phyloP scores from a whole-genome alignment of 64 coral and sea anemone species.

The Porites australiensis region DNA sequence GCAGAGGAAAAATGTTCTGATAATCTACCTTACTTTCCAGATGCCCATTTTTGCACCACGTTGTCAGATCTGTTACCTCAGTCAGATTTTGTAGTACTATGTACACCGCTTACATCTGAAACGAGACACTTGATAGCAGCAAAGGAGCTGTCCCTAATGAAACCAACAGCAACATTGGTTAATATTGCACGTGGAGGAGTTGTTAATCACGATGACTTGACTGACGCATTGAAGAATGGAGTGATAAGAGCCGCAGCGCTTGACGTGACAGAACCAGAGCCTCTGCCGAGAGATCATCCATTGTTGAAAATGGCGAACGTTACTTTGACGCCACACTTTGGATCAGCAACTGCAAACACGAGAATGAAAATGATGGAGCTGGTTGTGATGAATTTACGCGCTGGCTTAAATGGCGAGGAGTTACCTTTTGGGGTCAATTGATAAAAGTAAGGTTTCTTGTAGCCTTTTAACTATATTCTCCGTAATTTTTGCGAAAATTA shows the following conservation, averaged over 20 bases:
- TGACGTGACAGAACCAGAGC: conserved; percentile 69
- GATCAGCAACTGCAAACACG: conserved; percentile 16
- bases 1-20: too few species aligned
- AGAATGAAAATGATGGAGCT: conserved; percentile 56
- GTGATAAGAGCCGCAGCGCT: conserved; percentile 55
- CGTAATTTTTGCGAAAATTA: too few species aligned
- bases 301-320: conserved; percentile 61
- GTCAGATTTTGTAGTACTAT: conserved; percentile 72
- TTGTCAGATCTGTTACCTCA: conserved; percentile 43
- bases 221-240: conserved; percentile 51
- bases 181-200: conserved; percentile 56
- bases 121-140: conserved; percentile 61
- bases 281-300: conserved; percentile 64
- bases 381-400: conserved; percentile 47
- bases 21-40: neutral
- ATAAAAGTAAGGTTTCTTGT: neutral
- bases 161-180: conserved; percentile 65
- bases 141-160: conserved; percentile 52
- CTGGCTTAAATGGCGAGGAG: conserved; percentile 27
- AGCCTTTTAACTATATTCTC: too few species aligned
- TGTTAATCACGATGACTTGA: conserved; percentile 70
- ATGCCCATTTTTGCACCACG: conserved; percentile 42
- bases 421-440: conserved; percentile 30
- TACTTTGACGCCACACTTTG: conserved; percentile 56
- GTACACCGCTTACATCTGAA: conserved; percentile 32